These are phyloP conservation scores for Rhizoglyphus robini DNA, from an alignment of 1,140 invertebrate species.

Conservation along the genomic window DNA sequence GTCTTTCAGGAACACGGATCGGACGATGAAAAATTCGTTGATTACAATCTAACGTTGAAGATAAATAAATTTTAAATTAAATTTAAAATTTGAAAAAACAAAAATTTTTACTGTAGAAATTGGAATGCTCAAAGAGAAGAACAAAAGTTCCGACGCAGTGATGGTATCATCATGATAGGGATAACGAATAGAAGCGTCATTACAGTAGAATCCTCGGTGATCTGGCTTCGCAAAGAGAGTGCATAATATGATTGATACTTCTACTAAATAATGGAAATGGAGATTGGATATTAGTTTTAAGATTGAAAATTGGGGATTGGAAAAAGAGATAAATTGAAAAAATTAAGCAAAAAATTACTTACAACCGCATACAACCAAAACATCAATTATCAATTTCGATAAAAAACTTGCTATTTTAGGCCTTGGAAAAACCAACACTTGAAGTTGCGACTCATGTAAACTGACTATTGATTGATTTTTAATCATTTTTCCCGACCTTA, in stretches of 20 bases:
- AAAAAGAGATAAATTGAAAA: too few relatives aligned
- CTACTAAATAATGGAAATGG: not conserved
- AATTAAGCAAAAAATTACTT: too few relatives aligned
- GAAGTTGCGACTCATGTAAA: too few relatives aligned
- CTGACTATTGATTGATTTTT: too few relatives aligned
- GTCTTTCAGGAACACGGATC: not conserved
- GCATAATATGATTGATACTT: not conserved
- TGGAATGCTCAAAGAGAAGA: constrained; percentile 2
- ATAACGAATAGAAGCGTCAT: constrained; percentile 79
- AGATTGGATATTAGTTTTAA: too few relatives aligned
- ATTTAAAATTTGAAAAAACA: not conserved
- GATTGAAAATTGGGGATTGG: too few relatives aligned
- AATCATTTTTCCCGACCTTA: too few relatives aligned
- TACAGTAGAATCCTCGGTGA: constrained; percentile 83
- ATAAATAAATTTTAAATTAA: too few relatives aligned
- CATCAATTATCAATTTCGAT: too few relatives aligned
- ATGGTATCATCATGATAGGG: constrained; percentile 54
- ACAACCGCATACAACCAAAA: too few relatives aligned
- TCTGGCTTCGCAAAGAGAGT: constrained; percentile 52
- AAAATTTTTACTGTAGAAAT: not conserved
- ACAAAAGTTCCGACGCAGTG: constrained; percentile 56
- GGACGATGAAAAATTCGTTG: not conserved
- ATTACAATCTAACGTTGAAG: not conserved
- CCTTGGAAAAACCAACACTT: too few relatives aligned
- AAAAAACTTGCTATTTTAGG: too few relatives aligned